A percentile compares a stretch with the other conserved stretches of the same genome.
phyloP scores from a whole-genome alignment of 2,888 invertebrate genomes.

The Ectemnius cavifrons region DNA sequence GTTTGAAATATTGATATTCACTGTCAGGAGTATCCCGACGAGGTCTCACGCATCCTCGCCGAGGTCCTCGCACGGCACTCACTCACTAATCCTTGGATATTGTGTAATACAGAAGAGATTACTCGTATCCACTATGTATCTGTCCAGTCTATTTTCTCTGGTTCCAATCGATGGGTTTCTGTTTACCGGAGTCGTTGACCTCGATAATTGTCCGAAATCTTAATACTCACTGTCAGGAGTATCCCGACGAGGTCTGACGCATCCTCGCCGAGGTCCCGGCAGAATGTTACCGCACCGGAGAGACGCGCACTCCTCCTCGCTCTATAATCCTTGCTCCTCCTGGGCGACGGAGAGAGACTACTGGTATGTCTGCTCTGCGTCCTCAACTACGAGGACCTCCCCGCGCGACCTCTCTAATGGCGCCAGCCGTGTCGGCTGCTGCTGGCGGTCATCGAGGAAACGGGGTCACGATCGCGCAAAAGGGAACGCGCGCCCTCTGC shows the following conservation, averaged over 20 bases:
- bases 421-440: conserved; percentile 58
- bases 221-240: conserved; percentile 57
- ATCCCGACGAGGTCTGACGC: conserved; percentile 36
- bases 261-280: conserved; percentile 27
- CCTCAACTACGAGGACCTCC: conserved; percentile 27
- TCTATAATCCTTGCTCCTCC: not conserved
- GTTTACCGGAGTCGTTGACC: conserved; percentile 50
- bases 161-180: not conserved
- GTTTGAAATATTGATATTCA: conserved; percentile 48
- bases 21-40: conserved; percentile 54
- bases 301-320: conserved; percentile 20
- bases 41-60: not conserved
- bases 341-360: too few relatives aligned
- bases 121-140: too few relatives aligned
- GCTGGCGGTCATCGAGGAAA: conserved; percentile 73
- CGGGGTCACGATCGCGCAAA: conserved; percentile 76
- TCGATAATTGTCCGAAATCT: conserved; percentile 55
- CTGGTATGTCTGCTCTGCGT: conserved; percentile 26
- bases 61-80: too few relatives aligned
- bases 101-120: too few relatives aligned
- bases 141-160: too few relatives aligned
- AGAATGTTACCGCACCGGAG: conserved; percentile 11
- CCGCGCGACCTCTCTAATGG: conserved; percentile 42
- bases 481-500: conserved; percentile 67
- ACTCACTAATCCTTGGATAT: too few relatives aligned